Conservation (phyloP, 2,797 vertebrate genomes). For the Gymnothorax javanicus region DNA sequence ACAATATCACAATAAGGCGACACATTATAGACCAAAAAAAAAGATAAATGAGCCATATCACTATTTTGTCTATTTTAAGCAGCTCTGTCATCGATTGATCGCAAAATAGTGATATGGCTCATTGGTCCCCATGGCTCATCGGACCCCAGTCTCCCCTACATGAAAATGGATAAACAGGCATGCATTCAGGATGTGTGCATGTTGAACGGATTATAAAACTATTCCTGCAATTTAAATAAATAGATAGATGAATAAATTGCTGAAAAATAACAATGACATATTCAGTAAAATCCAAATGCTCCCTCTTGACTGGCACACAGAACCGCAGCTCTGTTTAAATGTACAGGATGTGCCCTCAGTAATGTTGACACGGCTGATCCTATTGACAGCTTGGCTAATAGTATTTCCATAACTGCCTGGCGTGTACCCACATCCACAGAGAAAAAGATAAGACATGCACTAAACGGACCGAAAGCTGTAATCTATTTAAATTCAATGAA, state of each 20-base stretch:
- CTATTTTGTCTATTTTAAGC: too few species aligned
- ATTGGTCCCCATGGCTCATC: too few species aligned
- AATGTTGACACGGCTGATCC: neutral
- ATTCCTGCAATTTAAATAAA: neutral
- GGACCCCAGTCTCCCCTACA: too few species aligned
- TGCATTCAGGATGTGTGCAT: neutral
- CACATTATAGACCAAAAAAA: neutral
- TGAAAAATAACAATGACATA: neutral
- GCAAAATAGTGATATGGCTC: too few species aligned
- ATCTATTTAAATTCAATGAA: neutral
- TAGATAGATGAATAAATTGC: neutral
- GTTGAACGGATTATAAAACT: neutral
- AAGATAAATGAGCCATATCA: too few species aligned
- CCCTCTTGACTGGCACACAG: neutral
- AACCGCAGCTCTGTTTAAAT: neutral
- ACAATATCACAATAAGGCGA: neutral
- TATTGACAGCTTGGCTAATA: neutral
- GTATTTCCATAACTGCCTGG: neutral
- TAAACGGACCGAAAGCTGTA: neutral
- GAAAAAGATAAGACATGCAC: neutral
- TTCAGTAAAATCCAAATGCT: neutral
- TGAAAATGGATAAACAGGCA: neutral
- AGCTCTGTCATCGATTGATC: too few species aligned
- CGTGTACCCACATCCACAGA: neutral
- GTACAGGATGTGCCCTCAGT: neutral